phyloP scores from a whole-genome alignment of 2,888 invertebrate genomes.

The Junonia oenone region DNA sequence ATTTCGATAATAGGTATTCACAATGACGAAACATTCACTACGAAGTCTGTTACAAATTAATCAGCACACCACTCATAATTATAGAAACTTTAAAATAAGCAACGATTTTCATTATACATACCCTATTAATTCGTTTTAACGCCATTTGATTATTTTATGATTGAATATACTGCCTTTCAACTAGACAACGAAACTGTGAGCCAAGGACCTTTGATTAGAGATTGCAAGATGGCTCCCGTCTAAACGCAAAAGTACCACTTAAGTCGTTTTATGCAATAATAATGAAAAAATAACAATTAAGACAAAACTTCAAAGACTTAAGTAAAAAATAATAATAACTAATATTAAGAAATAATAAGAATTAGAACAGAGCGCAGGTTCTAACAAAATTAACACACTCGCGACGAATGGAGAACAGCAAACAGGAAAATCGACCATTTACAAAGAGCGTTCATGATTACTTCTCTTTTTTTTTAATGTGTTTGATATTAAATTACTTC shows the following conservation, averaged over 20 bases:
- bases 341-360: slow-evolving; percentile 67
- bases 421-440: slow-evolving; percentile 79
- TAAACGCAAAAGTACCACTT: slow-evolving; percentile 87
- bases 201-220: slow-evolving; percentile 92
- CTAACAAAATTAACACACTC: slow-evolving; percentile 66
- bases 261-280: slow-evolving; percentile 80
- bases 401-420: slow-evolving; percentile 71
- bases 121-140: slow-evolving; percentile 98
- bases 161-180: slow-evolving; percentile 87
- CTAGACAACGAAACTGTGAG: slow-evolving; percentile 90
- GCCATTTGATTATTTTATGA: slow-evolving; percentile 90
- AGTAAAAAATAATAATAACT: slow-evolving; percentile 70
- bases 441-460: slow-evolving; percentile 57
- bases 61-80: slow-evolving; percentile 53
- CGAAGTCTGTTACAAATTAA: slow-evolving; percentile 67
- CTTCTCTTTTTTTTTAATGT: slow-evolving; percentile 19
- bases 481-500: slow-evolving; percentile 12
- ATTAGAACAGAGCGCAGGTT: slow-evolving; percentile 62
- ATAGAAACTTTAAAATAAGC: slow-evolving; percentile 45
- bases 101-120: slow-evolving; percentile 76
- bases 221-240: slow-evolving; percentile 92
- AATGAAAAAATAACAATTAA: slow-evolving; percentile 49
- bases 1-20: slow-evolving; percentile 82
- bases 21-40: slow-evolving; percentile 83
- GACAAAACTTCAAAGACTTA: slow-evolving; percentile 57